Evolutionary conservation across 1,140 invertebrate genomes (phyloP).

Genomic region (Zaprionus davidi): DNA sequence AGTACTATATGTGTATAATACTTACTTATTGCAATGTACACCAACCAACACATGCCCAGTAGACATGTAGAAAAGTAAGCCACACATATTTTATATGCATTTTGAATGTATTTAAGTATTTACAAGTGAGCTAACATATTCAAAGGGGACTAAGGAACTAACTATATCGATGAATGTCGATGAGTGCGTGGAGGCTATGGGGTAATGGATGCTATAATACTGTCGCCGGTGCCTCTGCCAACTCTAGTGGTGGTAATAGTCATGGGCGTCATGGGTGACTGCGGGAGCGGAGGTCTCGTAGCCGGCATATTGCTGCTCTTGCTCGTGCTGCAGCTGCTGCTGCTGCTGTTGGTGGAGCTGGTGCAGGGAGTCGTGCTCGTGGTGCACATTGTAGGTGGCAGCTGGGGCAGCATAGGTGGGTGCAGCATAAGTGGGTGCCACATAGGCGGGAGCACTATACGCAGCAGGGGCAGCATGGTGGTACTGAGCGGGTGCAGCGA

Average conservation of each 20-base stretch:
- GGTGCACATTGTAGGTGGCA: constrained; percentile 41
- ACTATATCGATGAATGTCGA: constrained; percentile 30
- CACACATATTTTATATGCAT: background rate
- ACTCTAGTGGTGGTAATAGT: constrained; percentile 74
- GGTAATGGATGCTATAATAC: constrained; percentile 62
- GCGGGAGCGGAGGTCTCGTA: constrained; percentile 69
- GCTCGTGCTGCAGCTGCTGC: constrained; percentile 29
- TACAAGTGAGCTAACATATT: constrained; percentile 62
- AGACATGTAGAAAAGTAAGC: background rate
- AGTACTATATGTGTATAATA: no score
- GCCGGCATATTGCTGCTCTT: constrained; percentile 59
- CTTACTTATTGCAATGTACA: background rate
- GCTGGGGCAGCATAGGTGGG: constrained; percentile 34
- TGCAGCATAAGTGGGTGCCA: constrained; percentile 38
- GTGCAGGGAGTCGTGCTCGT: constrained; percentile 51
- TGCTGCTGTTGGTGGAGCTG: constrained; percentile 50
- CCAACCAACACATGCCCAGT: background rate
- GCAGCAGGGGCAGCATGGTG: constrained; percentile 59
- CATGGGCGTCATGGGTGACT: constrained; percentile 59
- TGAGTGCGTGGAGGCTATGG: constrained; percentile 34
- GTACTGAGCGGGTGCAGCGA: constrained; percentile 59
- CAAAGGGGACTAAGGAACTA: constrained; percentile 51
- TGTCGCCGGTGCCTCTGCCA: constrained; percentile 40
- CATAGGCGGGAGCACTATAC: constrained; percentile 57
- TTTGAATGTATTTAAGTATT: constrained; percentile 56